Conservation (phyloP, 2,113 vertebrate species). For the Hipposideros armiger region DNA sequence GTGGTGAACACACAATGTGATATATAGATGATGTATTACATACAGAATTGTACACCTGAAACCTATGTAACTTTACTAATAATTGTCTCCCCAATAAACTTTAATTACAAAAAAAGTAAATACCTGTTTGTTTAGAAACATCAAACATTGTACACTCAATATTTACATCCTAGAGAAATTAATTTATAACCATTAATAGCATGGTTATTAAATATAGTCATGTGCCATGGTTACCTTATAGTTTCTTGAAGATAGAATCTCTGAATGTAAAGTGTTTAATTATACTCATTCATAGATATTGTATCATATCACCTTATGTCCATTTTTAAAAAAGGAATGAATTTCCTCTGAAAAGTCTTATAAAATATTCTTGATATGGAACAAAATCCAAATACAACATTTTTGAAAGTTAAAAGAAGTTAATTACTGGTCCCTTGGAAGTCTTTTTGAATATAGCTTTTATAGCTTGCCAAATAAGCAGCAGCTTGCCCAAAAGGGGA, state of each 20-base stretch:
- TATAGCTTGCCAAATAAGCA: constrained; percentile 73
- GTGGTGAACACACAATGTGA: too few relatives aligned
- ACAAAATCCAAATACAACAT: constrained; percentile 71
- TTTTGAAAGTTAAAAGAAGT: constrained; percentile 73
- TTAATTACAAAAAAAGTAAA: background rate
- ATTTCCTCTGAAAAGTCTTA: constrained; percentile 53
- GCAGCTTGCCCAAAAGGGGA: constrained; percentile 70
- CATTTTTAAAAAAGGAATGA: background rate
- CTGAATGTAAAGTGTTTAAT: constrained; percentile 39
- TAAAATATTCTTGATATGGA: constrained; percentile 62
- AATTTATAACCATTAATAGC: constrained; percentile 1
- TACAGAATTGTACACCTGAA: too few relatives aligned
- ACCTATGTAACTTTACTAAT: too few relatives aligned
- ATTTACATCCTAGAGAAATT: constrained; percentile 15
- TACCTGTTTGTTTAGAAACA: constrained; percentile 13
- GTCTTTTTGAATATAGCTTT: constrained; percentile 72
- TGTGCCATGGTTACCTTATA: background rate
- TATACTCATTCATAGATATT: constrained; percentile 28
- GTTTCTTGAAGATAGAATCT: constrained; percentile 50
- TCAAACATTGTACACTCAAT: background rate
- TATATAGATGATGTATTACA: too few relatives aligned
- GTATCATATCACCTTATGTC: background rate
- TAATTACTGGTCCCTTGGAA: constrained; percentile 79
- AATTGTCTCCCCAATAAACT: too few relatives aligned
- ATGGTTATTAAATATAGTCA: background rate